Conservation (phyloP, 2,113 vertebrate genomes). For the Gadus chalcogrammus region DNA sequence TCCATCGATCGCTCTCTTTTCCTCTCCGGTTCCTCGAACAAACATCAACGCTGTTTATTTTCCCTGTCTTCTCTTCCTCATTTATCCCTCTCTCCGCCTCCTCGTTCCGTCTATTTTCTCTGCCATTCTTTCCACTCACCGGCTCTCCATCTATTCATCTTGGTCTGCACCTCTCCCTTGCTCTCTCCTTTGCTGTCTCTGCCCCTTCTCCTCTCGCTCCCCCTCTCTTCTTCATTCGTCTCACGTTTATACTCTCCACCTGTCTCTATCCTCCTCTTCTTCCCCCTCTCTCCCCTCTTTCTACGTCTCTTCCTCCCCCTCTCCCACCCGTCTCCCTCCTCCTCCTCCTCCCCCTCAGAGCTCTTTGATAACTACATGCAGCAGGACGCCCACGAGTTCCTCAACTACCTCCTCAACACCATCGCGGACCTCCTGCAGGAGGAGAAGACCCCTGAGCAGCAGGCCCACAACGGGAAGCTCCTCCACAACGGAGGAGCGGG, state of each 20-base stretch:
- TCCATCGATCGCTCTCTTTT: too few species aligned
- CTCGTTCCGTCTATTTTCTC: neutral
- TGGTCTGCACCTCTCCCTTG: too few species aligned
- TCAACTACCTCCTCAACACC: constrained; percentile 96
- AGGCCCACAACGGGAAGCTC: constrained; percentile 89
- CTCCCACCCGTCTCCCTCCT: neutral
- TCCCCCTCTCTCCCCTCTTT: neutral
- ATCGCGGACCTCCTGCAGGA: constrained; percentile 97
- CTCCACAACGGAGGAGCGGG: constrained; percentile 78
- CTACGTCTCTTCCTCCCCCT: neutral
- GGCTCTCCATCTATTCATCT: too few species aligned
- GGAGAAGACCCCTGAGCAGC: constrained; percentile 92
- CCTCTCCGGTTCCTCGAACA: too few species aligned
- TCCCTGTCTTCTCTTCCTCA: neutral
- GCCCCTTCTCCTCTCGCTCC: too few species aligned
- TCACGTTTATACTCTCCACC: too few species aligned
- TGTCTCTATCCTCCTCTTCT: neutral
- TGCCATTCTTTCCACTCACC: too few species aligned
- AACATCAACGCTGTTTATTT: constrained; percentile 4
- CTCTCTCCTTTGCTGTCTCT: too few species aligned
- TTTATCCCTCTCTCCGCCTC: neutral
- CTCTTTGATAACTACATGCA: constrained; percentile 99
- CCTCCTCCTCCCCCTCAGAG: constrained; percentile 66
- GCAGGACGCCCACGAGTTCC: constrained; percentile 96
- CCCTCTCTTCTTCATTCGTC: too few species aligned